phyloP scores from a whole-genome alignment of 2,888 invertebrate genomes.

The Pyrochroa serraticornis region DNA sequence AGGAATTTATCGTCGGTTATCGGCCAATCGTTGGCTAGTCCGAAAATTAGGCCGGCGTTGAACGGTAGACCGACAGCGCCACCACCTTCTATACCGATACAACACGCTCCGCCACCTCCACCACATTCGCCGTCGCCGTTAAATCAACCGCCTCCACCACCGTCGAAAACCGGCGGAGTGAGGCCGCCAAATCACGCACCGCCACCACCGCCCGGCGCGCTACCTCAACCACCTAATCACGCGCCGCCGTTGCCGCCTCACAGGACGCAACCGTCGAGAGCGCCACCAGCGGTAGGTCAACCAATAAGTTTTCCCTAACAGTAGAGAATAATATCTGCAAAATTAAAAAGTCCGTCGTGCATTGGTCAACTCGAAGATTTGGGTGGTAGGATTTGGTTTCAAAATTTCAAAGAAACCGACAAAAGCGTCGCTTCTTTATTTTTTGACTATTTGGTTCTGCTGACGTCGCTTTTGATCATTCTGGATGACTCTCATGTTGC shows the following conservation, averaged over 20 bases:
- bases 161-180: constrained; percentile 42
- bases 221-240: constrained; percentile 49
- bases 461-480: no score
- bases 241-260: constrained; percentile 53
- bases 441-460: no score
- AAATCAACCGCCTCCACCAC: constrained; percentile 58
- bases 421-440: no score
- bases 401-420: no score
- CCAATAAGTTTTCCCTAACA: no score
- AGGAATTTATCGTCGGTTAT: constrained; percentile 58
- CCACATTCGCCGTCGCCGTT: constrained; percentile 55
- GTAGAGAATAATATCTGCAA: no score
- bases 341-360: no score
- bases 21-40: constrained; percentile 61
- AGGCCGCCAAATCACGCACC: constrained; percentile 55
- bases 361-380: no score
- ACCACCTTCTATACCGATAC: constrained; percentile 53
- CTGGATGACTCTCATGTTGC: no score
- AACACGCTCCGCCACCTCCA: constrained; percentile 56
- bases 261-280: constrained; percentile 43
- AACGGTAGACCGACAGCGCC: constrained; percentile 53
- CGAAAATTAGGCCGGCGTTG: constrained; percentile 47
- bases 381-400: no score
- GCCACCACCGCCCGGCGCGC: constrained; percentile 49
- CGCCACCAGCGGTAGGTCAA: constrained; percentile 48